phyloP scores from a whole-genome alignment of 2,797 vertebrate genomes.

The Brachyalestes nurse region DNA sequence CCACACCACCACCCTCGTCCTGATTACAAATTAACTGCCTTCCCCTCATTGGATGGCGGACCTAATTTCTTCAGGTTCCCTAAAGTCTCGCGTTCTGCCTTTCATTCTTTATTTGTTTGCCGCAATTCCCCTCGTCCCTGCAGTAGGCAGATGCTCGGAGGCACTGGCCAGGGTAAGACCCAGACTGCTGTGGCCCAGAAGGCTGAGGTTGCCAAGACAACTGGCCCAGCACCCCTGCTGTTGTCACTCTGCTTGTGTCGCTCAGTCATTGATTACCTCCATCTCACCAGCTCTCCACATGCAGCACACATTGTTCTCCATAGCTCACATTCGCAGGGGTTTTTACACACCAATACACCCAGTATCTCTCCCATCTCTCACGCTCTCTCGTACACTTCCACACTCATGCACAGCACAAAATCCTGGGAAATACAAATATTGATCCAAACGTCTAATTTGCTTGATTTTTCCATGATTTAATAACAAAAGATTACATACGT shows the following conservation, averaged over 20 bases:
- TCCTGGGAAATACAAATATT: neutral
- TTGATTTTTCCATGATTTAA: constrained; percentile 55
- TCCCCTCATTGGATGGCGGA: constrained; percentile 18
- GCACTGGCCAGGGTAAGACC: constrained; percentile 67
- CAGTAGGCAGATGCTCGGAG: constrained; percentile 76
- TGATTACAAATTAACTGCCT: constrained; percentile 73
- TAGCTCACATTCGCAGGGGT: constrained; percentile 50
- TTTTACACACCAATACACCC: constrained; percentile 48
- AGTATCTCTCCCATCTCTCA: constrained; percentile 24
- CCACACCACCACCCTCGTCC: constrained; percentile 71
- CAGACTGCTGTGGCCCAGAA: constrained; percentile 73
- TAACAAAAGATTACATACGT: constrained; percentile 62
- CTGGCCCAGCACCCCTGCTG: constrained; percentile 71
- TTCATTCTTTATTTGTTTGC: constrained; percentile 55
- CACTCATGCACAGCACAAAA: constrained; percentile 17
- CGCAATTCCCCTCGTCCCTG: constrained; percentile 67
- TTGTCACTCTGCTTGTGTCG: constrained; percentile 72
- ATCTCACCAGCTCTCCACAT: constrained; percentile 72
- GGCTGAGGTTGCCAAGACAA: constrained; percentile 74
- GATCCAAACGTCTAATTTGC: constrained; percentile 5
- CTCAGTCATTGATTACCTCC: constrained; percentile 77
- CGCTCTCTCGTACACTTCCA: constrained; percentile 24
- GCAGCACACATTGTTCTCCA: constrained; percentile 70
- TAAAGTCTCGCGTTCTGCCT: constrained; percentile 55
- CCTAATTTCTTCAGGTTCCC: constrained; percentile 43